Conservation (phyloP, 2,113 vertebrate genomes). For the Ochotona princeps region DNA sequence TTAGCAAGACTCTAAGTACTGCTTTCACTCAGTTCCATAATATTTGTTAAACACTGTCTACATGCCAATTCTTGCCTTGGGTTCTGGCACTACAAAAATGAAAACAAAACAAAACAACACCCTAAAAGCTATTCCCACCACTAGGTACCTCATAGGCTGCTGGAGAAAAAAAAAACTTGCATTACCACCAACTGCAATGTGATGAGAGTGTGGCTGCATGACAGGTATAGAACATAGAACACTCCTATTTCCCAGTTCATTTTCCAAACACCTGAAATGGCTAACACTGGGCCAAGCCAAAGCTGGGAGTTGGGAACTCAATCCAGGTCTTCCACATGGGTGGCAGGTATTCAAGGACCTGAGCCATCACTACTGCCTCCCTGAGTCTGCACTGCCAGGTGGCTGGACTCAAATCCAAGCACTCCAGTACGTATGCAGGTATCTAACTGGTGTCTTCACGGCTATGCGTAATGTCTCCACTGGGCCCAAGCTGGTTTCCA, state of each 20-base stretch:
- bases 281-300: too few species aligned
- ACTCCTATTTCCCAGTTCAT: too few species aligned
- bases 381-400: neutral
- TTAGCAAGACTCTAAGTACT: neutral
- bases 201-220: neutral
- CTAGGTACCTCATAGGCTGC: neutral
- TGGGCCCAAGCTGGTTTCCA: neutral
- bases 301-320: too few species aligned
- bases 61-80: neutral
- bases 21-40: neutral
- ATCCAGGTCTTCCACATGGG: too few species aligned
- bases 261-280: too few species aligned
- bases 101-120: neutral
- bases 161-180: neutral
- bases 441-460: too few species aligned
- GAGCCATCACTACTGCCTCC: neutral
- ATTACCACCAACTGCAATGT: neutral
- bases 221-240: neutral
- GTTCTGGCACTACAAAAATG: neutral
- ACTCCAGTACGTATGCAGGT: too few species aligned
- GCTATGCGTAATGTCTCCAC: neutral
- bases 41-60: neutral
- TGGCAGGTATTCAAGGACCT: too few species aligned
- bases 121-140: neutral
- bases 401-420: too few species aligned